These are phyloP conservation scores for Brachionus plicatilis DNA, from an alignment of 1,140 invertebrate genomes.

Conservation along the genomic window DNA sequence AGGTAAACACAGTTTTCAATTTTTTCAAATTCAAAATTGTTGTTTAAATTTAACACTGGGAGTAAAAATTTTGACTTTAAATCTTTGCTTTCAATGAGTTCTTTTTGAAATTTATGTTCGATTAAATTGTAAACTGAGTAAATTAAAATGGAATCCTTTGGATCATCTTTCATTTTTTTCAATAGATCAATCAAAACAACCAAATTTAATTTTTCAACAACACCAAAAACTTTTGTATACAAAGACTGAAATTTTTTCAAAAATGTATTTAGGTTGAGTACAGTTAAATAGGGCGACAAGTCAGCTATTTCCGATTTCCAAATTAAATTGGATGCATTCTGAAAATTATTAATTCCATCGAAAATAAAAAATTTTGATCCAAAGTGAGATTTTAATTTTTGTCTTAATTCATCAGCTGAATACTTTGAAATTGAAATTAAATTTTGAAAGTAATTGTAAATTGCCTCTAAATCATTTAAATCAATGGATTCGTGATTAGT, in stretches of 20 bases:
- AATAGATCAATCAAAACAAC: not conserved
- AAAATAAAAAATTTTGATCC: not conserved
- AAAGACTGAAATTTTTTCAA: not conserved
- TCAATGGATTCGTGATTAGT: not conserved
- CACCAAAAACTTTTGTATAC: not conserved
- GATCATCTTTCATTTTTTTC: not conserved
- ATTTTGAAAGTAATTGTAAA: not conserved
- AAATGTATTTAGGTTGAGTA: not conserved
- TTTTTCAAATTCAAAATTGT: not conserved
- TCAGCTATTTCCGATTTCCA: not conserved
- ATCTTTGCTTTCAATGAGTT: not conserved
- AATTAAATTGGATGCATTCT: not conserved
- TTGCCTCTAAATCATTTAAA: not conserved
- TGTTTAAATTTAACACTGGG: not conserved
- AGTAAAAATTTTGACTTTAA: slow-evolving; percentile 1
- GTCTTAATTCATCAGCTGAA: not conserved
- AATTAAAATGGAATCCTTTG: not conserved
- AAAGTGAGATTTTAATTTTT: not conserved
- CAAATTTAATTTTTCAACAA: not conserved
- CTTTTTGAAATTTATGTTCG: not conserved
- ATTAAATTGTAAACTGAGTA: not conserved
- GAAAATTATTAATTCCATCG: not conserved
- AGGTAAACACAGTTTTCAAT: not conserved
- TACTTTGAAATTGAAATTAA: not conserved
- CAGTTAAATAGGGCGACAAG: not conserved